Base-by-base conservation (phyloP, 1,140 invertebrate genomes). In the Linepithema humile region DNA sequence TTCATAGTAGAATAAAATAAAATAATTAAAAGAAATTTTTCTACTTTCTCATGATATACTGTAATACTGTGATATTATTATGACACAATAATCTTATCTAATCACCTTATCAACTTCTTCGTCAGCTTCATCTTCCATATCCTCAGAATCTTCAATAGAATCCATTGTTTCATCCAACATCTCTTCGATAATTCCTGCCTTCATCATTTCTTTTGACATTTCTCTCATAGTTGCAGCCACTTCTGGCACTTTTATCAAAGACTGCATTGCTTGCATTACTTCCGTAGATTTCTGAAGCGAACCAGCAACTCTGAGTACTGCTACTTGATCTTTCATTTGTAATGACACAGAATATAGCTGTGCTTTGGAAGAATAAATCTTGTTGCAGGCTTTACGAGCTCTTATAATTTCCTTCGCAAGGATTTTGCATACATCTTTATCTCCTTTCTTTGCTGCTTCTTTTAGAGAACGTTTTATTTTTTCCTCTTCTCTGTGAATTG, bases 81-180 rank as follows among this genome's bases (percentile, higher is more conserved):
- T n/a, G n/a, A n/a, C n/a, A n/a, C n/a, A n/a, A n/a, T n/a, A n/a
- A n/a, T n/a, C 23, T 40, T 38, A 57, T 72, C 38, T 17, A 73
- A 91, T 90, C 94, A 97, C 97, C 95, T 98, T 99, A 89, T 99
- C 98, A 69, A 99, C 97, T 95, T 99, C 98, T 91, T 96, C 96
- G 91, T 99, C 97, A 2, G 98, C 98, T 89, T 97, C 97, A 91
- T 99, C 98, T 91, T 99, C 98, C 94, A 98, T 95, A 91, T 98
- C 98, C 87, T 98, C 98, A 9, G 97, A 96, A 94, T 98, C 98
- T 91, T 98, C 98, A 57, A 99, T 95, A 5, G 95, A 95, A 85
- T 99, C 98, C 96, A 99, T 97, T 38, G 99, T 99, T 93, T 99
- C 99, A 88, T 99, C 99, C 53, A 99, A 95, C 99, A 99, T 99